Conservation (phyloP, 2,113 vertebrate species). For the Heliornis fulica region DNA sequence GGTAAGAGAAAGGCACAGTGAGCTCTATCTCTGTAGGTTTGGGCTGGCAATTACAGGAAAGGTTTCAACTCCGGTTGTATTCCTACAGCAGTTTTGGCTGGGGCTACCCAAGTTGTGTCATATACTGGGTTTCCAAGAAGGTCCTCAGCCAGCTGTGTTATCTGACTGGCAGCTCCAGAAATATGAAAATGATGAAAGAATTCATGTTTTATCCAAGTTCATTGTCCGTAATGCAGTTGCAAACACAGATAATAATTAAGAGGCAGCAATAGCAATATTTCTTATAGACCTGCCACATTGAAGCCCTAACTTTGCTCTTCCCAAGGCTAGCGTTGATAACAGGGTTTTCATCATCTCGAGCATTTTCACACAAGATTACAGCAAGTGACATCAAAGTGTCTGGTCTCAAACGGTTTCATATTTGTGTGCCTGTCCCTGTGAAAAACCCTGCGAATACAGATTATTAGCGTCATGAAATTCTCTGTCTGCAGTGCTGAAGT, state of each 20-base stretch:
- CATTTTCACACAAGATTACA: slow-evolving; percentile 30
- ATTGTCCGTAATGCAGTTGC: background rate
- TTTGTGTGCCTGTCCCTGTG: background rate
- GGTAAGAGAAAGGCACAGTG: slow-evolving; percentile 72
- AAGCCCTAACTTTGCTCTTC: background rate
- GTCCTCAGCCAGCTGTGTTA: background rate
- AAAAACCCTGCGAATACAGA: background rate
- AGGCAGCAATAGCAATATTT: background rate
- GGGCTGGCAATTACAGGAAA: background rate
- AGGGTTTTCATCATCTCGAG: slow-evolving; percentile 9
- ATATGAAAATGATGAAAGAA: background rate
- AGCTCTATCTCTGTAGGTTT: background rate
- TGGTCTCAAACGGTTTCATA: slow-evolving; percentile 1
- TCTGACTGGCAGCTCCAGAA: background rate
- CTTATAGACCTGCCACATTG: background rate
- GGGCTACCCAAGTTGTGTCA: background rate
- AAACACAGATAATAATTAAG: slow-evolving; percentile 17
- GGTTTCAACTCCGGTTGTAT: background rate
- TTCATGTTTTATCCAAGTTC: background rate
- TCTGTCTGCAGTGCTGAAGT: slow-evolving; percentile 88
- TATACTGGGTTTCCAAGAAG: background rate
- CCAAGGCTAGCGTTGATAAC: background rate
- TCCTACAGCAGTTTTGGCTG: background rate
- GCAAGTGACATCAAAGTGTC: background rate
- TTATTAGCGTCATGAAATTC: background rate